These are phyloP conservation scores for Drepana arcuata DNA, from an alignment of 1,140 invertebrate species.

Conservation along the genomic window DNA sequence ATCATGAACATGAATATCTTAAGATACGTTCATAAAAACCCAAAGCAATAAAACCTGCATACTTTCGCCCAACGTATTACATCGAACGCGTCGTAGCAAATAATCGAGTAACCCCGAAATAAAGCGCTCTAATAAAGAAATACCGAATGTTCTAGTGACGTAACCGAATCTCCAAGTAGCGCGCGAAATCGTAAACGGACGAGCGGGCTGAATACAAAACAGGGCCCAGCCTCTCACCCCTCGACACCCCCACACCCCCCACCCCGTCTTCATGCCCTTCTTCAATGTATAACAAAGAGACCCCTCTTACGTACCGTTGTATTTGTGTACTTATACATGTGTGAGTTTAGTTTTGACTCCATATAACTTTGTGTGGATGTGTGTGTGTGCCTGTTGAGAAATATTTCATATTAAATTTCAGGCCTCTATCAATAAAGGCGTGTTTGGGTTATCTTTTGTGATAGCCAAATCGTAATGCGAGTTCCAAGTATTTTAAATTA, in stretches of 20 bases:
- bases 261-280: slow-evolving; percentile 56
- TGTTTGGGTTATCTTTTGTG: slow-evolving; percentile 35
- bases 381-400: slow-evolving; percentile 29
- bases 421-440: slow-evolving; percentile 51
- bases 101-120: too few species aligned
- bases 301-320: slow-evolving; percentile 60
- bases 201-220: slow-evolving; percentile 62
- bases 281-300: slow-evolving; percentile 68
- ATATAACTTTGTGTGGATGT: slow-evolving; percentile 7
- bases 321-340: slow-evolving; percentile 44
- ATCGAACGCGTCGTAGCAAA: too few species aligned
- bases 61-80: too few species aligned
- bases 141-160: slow-evolving; percentile 40
- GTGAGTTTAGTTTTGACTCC: slow-evolving; percentile 50
- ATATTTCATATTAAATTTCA: slow-evolving; percentile 65
- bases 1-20: too few species aligned
- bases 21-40: too few species aligned
- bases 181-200: slow-evolving; percentile 62
- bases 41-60: too few species aligned
- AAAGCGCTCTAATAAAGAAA: slow-evolving; percentile 66
- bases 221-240: slow-evolving; percentile 18
- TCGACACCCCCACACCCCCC: slow-evolving; percentile 16
- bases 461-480: too few species aligned
- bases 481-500: slow-evolving; percentile 1
- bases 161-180: slow-evolving; percentile 55